Evolutionary conservation across 2,113 vertebrate species (phyloP), one percentile per base, ranked within the genome.

Genomic region (Pollimyrus isidori): DNA sequence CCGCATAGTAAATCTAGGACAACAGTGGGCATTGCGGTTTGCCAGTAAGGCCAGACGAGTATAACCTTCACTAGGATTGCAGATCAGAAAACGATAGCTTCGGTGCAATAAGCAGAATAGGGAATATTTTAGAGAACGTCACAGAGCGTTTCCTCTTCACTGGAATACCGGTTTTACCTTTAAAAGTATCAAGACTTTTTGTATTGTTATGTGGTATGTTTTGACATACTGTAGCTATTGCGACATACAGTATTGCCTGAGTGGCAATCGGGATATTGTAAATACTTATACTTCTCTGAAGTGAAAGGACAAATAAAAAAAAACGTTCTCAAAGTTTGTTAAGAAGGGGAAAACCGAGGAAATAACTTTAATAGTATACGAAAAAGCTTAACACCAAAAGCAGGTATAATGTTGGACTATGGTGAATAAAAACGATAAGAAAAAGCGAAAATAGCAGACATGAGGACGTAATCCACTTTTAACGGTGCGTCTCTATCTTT

Each of bases 1-100:
- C 46, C 42, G 46, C 46, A 86, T 53, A 48, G 49, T 86, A 52
- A 86, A 86, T 86, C 48, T 86, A 52, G 85, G 85, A 35, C 85
- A 26, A 6, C 19, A 48, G 7, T 84, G 19, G n/a, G 83, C 42
- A 49, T 49, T 85, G 83, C 46, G 48, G 84, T 52, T 52, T 46
- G 39, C 9, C 39, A 84, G 45, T 84, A 45, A 23, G 82, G 73
- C 73, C 82, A 46, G 82, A 48, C 9, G 7, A 84, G 82, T 84
- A 48, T n/a, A 84, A n/a, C 42, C 82, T n/a, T 7, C 73, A 48
- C 23, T 48, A 45, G 39, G 19, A 4, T 23, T 84, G 7, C 82
- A 84, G 39, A 84, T 46, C 42, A 48, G 35, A 46, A 84, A 48
- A 84, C 9, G 82, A 84, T 23, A 84, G 21, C 82, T 80, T 80